These are phyloP conservation scores for Ochropacha duplaris DNA, from an alignment of 2,888 invertebrate species.

Conservation along the genomic window DNA sequence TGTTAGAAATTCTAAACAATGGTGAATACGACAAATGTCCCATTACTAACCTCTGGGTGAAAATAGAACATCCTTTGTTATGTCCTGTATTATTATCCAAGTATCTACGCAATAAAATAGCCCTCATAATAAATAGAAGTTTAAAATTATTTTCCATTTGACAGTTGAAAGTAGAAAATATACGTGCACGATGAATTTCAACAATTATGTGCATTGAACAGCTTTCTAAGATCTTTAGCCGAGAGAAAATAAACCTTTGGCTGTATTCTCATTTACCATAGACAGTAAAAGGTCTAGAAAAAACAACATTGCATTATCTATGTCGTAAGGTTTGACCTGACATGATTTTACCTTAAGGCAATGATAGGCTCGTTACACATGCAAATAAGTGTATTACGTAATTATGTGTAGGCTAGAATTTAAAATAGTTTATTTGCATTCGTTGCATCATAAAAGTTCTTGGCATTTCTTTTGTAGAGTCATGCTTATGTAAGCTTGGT, in stretches of 20 bases:
- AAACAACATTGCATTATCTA: conserved; percentile 13
- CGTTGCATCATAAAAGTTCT: conserved; percentile 34
- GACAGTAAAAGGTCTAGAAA: neutral
- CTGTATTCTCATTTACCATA: neutral
- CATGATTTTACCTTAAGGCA: conserved; percentile 17
- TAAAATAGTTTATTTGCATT: conserved; percentile 18
- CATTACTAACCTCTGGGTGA: conserved; percentile 39
- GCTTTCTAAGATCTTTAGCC: conserved; percentile 1
- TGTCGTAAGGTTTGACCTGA: conserved; percentile 25
- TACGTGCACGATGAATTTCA: neutral
- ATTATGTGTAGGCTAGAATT: conserved; percentile 20
- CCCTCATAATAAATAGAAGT: neutral
- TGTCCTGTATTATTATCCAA: conserved; percentile 14
- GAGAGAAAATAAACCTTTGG: neutral
- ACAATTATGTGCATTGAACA: neutral
- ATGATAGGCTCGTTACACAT: conserved; percentile 31
- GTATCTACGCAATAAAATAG: too few relatives aligned
- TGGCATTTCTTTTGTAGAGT: conserved; percentile 23
- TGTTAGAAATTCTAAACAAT: conserved; percentile 70
- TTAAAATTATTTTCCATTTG: neutral
- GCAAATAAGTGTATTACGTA: conserved; percentile 30
- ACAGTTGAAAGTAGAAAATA: conserved; percentile 1
- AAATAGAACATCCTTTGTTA: conserved; percentile 38
- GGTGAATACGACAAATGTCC: conserved; percentile 36
- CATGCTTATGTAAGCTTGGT: conserved; percentile 12